Evolutionary conservation across 2,797 vertebrate species (phyloP), one percentile per base, ranked within the genome.

Genomic region (Poecilia wingei): DNA sequence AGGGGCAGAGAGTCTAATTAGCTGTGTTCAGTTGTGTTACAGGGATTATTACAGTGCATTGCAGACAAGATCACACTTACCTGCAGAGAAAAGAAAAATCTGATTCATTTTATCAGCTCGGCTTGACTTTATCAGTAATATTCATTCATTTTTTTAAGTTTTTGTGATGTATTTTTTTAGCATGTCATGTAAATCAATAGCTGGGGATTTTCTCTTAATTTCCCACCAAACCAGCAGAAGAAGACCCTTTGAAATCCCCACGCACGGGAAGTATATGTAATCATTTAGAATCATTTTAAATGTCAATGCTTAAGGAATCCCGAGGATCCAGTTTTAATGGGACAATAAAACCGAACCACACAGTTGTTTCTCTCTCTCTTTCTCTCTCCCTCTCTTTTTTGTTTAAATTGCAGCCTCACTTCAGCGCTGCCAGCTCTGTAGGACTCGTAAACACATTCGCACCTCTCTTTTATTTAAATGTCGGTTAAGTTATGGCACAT

Each of bases 381-480:
- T 45, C 12, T 45, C 12, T 14, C 0, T 9, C 6, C 3, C 45
- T 46, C 45, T 53, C 4, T 43, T 10, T 46, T 81, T 81, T 75
- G 79, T 55, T 86, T 81, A 73, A 87, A 88, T 87, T 84, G 89
- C 92, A 85, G 84, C 89, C 85, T 91, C 84, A 53, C 86, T 92
- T 91, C 88, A 83, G 79, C 86, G 87, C 87, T 89, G 88, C 86
- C 89, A 89, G 92, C 93, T 92, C 92, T 87, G 87, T 87, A 84
- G 87, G 75, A 79, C 92, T 92, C 91, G 91, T 94, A 93, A 95
- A 94, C 94, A 89, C 92, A 93, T 96, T 96, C 94, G 90, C 95
- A 96, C 94, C 94, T 95, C 93, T 82, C 88, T 89, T 90, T 93
- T 91, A 96, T 96, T 95, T 95, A 95, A 95, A 96, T 96, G 89